These are phyloP conservation scores for Corapipo altera DNA, from an alignment of 2,113 vertebrate genomes.

Conservation along the genomic window DNA sequence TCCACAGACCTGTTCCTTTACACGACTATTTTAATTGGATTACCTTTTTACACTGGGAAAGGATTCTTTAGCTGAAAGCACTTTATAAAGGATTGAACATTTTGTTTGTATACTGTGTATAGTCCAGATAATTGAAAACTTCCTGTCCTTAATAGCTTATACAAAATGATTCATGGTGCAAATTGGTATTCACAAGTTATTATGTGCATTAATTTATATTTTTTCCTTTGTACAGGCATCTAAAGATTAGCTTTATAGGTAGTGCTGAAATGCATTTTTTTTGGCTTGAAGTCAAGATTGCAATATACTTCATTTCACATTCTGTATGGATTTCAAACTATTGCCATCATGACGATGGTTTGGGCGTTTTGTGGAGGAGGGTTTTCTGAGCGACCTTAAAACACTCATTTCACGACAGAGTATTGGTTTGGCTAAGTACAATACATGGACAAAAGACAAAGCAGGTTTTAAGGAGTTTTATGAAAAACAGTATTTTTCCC, in stretches of 20 bases:
- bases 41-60: slow-evolving; percentile 5
- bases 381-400: neutral
- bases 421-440: slow-evolving; percentile 10
- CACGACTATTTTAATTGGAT: neutral
- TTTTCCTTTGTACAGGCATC: neutral
- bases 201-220: neutral
- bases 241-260: neutral
- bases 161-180: slow-evolving; percentile 36
- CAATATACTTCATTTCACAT: neutral
- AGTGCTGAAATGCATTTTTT: neutral
- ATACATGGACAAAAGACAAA: neutral
- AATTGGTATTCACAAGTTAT: neutral
- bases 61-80: slow-evolving; percentile 18
- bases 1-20: slow-evolving; percentile 1
- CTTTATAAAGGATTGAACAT: slow-evolving; percentile 36
- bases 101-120: slow-evolving; percentile 38
- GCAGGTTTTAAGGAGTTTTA: neutral
- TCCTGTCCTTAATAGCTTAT: slow-evolving; percentile 29
- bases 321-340: slow-evolving; percentile 28
- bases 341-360: neutral
- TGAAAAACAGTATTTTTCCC: neutral
- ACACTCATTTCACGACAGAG: neutral
- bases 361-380: neutral
- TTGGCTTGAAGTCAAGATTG: neutral
- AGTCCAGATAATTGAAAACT: slow-evolving; percentile 22